These are phyloP conservation scores for Cynopterus brachyotis DNA, from an alignment of 2,113 vertebrate genomes.

Conservation along the genomic window DNA sequence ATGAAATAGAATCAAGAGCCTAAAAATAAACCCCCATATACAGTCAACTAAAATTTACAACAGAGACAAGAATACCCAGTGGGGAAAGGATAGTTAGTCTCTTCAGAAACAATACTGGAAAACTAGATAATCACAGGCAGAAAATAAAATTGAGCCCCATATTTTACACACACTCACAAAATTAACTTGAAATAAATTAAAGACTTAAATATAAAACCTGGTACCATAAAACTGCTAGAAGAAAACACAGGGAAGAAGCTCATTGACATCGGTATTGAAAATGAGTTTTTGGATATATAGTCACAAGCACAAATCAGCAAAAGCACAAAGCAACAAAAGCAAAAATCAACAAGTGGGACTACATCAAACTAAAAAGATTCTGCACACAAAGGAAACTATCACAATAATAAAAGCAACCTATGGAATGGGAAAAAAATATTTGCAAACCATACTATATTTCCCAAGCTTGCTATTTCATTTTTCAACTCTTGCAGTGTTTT, in stretches of 20 bases:
- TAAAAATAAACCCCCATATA: background rate
- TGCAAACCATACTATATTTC: background rate
- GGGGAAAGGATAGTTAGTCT: background rate
- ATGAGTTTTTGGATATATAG: background rate
- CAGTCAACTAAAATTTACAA: background rate
- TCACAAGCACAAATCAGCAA: background rate
- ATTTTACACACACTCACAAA: background rate
- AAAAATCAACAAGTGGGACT: background rate
- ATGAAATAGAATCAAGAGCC: background rate
- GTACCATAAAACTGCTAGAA: background rate
- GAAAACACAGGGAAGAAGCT: background rate
- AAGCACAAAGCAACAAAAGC: too few species aligned
- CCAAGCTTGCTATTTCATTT: too few species aligned
- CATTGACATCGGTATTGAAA: background rate
- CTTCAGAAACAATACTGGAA: background rate
- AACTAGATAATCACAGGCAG: background rate
- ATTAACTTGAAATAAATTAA: background rate
- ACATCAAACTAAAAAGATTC: background rate
- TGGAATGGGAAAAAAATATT: background rate
- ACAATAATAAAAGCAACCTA: background rate
- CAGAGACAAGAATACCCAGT: background rate
- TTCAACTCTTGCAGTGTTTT: too few species aligned
- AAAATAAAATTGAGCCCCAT: background rate
- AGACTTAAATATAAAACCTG: background rate
- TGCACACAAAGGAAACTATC: background rate